Conservation (phyloP, 2,797 vertebrate species). For the Smutsia gigantea region DNA sequence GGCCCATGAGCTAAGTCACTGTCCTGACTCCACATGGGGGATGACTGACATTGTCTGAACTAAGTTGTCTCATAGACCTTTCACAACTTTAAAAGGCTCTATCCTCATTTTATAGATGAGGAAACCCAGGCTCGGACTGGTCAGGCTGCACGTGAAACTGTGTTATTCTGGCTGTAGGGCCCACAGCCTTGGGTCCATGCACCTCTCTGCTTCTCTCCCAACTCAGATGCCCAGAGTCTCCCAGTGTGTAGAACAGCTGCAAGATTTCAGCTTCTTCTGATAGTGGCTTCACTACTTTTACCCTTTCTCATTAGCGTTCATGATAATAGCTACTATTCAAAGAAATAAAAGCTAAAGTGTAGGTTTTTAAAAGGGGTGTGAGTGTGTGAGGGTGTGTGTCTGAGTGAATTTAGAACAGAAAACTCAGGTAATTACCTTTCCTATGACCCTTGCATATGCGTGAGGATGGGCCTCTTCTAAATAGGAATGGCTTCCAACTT, state of each 20-base stretch:
- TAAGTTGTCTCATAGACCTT: neutral
- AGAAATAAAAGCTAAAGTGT: neutral
- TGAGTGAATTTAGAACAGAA: neutral
- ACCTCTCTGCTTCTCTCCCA: neutral
- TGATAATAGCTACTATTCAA: neutral
- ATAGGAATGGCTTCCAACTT: neutral
- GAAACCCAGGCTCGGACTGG: neutral
- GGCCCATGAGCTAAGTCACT: neutral
- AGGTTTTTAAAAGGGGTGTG: neutral
- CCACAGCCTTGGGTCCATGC: rapidly evolving
- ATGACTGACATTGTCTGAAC: neutral
- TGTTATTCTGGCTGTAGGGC: no score
- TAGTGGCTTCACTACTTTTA: neutral
- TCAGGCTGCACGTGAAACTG: neutral
- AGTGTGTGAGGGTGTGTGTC: neutral
- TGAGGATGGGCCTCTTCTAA: neutral
- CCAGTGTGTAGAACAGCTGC: neutral
- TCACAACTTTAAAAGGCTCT: neutral
- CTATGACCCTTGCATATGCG: neutral
- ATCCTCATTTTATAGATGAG: neutral
- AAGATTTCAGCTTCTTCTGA: neutral
- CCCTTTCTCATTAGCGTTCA: neutral
- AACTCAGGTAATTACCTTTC: neutral
- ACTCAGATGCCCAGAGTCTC: neutral
- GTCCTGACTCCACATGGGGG: neutral